Percentiles rank a stretch among this genome's conserved stretches.
Conservation (phyloP, 2,797 vertebrate genomes). For the Phoebastria nigripes region DNA sequence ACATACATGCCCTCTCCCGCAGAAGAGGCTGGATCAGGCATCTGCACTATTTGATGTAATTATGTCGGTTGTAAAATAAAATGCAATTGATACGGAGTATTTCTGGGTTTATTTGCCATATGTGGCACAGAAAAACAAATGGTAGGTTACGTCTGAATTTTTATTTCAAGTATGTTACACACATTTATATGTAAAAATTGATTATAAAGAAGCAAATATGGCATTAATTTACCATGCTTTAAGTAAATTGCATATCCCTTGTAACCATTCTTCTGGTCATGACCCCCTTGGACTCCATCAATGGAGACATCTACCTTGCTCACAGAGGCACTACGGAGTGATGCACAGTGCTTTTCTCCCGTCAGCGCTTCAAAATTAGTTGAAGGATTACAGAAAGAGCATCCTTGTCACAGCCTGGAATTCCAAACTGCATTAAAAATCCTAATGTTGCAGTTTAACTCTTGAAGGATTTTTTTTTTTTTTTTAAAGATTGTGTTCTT, state of each 20-base stretch:
- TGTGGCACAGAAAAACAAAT: not conserved
- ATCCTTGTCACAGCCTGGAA: not conserved
- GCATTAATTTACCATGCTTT: not conserved
- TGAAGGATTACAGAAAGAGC: not conserved
- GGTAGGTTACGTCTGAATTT: not conserved
- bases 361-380: not conserved
- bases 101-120: conserved; percentile 16
- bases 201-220: not conserved
- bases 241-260: not conserved
- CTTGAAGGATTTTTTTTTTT: not conserved
- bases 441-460: not conserved
- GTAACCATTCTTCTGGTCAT: not conserved
- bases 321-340: not conserved
- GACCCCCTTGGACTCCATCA: not conserved
- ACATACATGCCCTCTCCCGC: not conserved
- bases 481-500: not conserved
- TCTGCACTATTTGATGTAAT: not conserved
- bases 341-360: not conserved
- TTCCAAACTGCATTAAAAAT: not conserved
- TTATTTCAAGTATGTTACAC: conserved; percentile 6
- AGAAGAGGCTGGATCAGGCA: not conserved
- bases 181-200: not conserved
- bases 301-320: not conserved
- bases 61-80: conserved; percentile 7
- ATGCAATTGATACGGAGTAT: not conserved